Base-by-base conservation (phyloP, 1,140 invertebrate genomes). In the Chionoecetes opilio region DNA sequence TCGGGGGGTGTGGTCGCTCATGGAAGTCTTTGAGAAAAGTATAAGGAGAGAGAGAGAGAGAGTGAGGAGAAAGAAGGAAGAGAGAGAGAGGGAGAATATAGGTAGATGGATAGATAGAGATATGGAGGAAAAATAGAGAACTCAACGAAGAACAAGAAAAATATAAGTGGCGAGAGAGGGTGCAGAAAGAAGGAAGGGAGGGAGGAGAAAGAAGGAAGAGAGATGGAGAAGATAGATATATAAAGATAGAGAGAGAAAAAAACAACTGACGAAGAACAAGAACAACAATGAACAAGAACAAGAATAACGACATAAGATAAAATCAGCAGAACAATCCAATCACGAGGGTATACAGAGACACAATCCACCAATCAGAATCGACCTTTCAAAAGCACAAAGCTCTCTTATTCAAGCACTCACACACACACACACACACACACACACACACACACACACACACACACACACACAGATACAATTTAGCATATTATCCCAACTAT, bases 361-460 rank as follows among this genome's bases (percentile, higher is more conserved):
- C 46, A 53, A 53, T 53, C 46, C 46, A 53, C 46, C 11, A 53
- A 53, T 53, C 46, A 53, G 46, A 17, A 53, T 53, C 46, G 46
- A 53, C 46, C 46, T 53, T 53, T 53, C 46, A 9, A 17, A 53
- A 17, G 0, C 46, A 53, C 21, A 17, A 53, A 53, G 21, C 46
- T 53, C 21, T 53, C 46, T 53, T 53, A 53, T 8, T n/a, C 63
- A 26, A 0, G 17, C 87, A 29, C 87, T 6, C 41, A 89, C 34
- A 21, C 41, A 89, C 35, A 38, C 87, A 89, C 87, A 35, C 41
- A 89, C 87, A 46, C 35, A 35, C 37, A 38, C 35, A 89, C 87
- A 89, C 17, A 35, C 35, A 89, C 86, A 88, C 86, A 88, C 86
- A 88, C 86, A 87, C 85, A 86, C 9, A 86, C 84, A 86, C 84